Evolutionary conservation across 2,888 invertebrate genomes (phyloP).

Genomic region (Exocentrus adspersus): DNA sequence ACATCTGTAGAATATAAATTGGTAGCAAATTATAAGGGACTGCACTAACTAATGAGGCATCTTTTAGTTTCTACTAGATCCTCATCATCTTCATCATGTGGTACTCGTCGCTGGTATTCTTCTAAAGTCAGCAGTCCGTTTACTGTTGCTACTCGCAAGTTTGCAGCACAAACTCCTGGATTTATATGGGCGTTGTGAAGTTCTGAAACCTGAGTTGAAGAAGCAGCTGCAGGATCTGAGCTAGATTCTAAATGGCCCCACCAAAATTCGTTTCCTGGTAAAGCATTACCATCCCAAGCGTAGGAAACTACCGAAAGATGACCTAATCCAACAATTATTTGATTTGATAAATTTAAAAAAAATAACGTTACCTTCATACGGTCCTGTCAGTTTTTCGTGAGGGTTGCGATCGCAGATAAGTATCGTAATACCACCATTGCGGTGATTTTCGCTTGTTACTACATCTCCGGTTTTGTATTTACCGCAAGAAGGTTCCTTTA

Average conservation of each 20-base stretch:
- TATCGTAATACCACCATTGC: conserved; percentile 56
- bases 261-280: conserved; percentile 82
- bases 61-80: no score
- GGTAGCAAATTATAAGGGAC: no score
- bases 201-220: conserved; percentile 69
- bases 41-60: no score
- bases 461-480: conserved; percentile 63
- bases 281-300: conserved; percentile 77
- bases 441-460: conserved; percentile 48
- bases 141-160: conserved; percentile 65
- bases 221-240: conserved; percentile 72
- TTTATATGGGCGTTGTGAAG: conserved; percentile 71
- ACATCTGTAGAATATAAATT: no score
- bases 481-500: conserved; percentile 64
- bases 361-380: conserved; percentile 21
- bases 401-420: conserved; percentile 67
- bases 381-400: conserved; percentile 64
- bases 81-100: no score
- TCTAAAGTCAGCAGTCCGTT: conserved; percentile 46
- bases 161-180: conserved; percentile 63
- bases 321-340: no score
- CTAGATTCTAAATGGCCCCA: conserved; percentile 65
- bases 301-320: conserved; percentile 47
- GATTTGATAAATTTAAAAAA: no score
- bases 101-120: conserved; percentile 39